Base-by-base conservation (phyloP, 1,140 invertebrate genomes). In the Cheumatopsyche charites region DNA sequence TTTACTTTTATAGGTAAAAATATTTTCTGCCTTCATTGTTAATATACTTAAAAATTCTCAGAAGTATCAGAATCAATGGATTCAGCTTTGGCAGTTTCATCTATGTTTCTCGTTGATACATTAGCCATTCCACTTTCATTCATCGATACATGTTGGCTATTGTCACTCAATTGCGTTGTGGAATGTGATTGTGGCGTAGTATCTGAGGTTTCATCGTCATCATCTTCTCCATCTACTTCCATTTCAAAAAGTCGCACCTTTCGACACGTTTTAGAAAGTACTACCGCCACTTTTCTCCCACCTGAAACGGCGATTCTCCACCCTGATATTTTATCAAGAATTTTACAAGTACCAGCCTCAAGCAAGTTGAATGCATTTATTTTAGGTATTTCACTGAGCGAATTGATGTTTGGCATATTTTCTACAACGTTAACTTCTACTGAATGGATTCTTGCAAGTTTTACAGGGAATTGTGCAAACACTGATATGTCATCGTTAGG, bases 171-270 rank as follows among this genome's bases (percentile, higher is more conserved):
- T 23, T 75, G 74, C 3, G 71, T 77, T 6, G 75, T 71, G 12
- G 67, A 73, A 29, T 73, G 79, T 61, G 81, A 83, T 26, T 81
- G 80, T 43, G 82, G 79, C 11, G 82, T 85, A 13, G 79, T 79
- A 45, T 85, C 83, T 9, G 83, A 72, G 19, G 85, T 86, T 73
- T 87, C 91, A 47, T 92, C 90, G 41, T 92, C 91, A 29, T 94
- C 91, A 74, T 95, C 94, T 74, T 97, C 95, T 5, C 93, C 92
- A 78, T 95, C 94, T 0, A 90, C 91, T 84, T 97, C 95, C 89
- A 96, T 96, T 80, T 97, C 94, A 78, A 94, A 93, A 41, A 97
- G 85, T 71, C 92, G 85, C 47, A 97, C 91, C 80, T 94, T 93
- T 66, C 92, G 87, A 71, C 85, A 84, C 75, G 88, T 93, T 77